These are phyloP conservation scores for Cassiopea andromeda DNA, from an alignment of 30 jellyfish, hydroid and myxozoan species.

Conservation along the genomic window DNA sequence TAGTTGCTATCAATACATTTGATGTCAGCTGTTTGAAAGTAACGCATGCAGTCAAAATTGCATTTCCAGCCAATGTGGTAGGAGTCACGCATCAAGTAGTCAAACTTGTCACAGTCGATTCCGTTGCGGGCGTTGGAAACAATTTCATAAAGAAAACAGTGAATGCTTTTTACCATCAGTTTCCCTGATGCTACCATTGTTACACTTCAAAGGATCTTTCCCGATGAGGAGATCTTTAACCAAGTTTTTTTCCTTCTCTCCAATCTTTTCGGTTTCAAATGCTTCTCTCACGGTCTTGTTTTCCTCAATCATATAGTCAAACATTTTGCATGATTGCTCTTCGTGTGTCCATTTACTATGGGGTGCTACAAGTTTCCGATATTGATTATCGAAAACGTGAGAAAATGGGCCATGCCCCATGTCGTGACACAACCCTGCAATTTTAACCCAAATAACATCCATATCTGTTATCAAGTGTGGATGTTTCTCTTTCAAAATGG, in stretches of 20 bases:
- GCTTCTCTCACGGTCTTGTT: slow-evolving; percentile 51
- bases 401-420: slow-evolving; percentile 95
- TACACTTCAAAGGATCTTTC: slow-evolving; percentile 45
- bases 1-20: slow-evolving; percentile 67
- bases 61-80: slow-evolving; percentile 61
- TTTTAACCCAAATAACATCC: slow-evolving; percentile 69
- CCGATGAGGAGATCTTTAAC: slow-evolving; percentile 82
- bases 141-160: slow-evolving; percentile 81
- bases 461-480: slow-evolving; percentile 32
- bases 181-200: slow-evolving; percentile 35
- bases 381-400: slow-evolving; percentile 74
- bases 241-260: slow-evolving; percentile 54
- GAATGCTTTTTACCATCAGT: slow-evolving; percentile 9
- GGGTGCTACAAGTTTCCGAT: slow-evolving; percentile 41
- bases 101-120: slow-evolving; percentile 85
- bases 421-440: slow-evolving; percentile 87
- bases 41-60: slow-evolving; percentile 72
- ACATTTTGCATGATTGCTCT: slow-evolving; percentile 80
- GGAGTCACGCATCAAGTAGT: slow-evolving; percentile 80
- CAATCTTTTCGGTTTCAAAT: slow-evolving; percentile 31
- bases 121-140: slow-evolving; percentile 80
- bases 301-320: slow-evolving; percentile 74
- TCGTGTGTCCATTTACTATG: slow-evolving; percentile 84
- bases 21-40: slow-evolving; percentile 56
- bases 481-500: slow-evolving; percentile 25